Evolutionary conservation across 1,140 invertebrate species (phyloP).

Genomic region (Heterodera schachtii): DNA sequence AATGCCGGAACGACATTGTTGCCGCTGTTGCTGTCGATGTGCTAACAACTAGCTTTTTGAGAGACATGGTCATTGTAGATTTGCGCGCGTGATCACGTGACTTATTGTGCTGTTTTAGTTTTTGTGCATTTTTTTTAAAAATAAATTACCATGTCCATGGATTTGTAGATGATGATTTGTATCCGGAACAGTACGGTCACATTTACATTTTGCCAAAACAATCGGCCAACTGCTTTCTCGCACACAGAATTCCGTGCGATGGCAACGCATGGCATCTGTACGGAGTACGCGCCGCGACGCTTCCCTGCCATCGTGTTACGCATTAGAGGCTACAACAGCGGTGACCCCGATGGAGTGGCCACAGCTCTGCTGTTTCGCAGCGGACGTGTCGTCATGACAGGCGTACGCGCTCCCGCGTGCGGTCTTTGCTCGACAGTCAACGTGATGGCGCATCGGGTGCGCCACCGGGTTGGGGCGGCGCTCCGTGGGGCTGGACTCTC

Average conservation of each 20-base stretch:
- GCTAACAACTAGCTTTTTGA: no score
- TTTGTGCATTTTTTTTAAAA: no score
- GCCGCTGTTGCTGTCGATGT: no score
- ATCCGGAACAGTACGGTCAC: neutral
- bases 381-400: neutral
- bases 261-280: constrained; percentile 11
- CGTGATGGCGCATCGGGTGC: neutral
- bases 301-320: constrained; percentile 12
- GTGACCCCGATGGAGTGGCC: neutral
- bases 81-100: no score
- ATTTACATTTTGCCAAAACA: neutral
- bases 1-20: no score
- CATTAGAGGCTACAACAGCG: neutral
- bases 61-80: no score
- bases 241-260: neutral
- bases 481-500: neutral
- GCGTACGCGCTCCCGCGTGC: neutral
- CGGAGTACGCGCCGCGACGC: constrained; percentile 10
- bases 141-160: no score
- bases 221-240: neutral
- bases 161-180: neutral
- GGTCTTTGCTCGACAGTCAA: no score
- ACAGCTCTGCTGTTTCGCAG: neutral
- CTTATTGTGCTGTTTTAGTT: no score
- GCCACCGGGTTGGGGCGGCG: neutral